phyloP scores from a whole-genome alignment of 2,797 vertebrate genomes.

The Pseudotriccus pelzelni region DNA sequence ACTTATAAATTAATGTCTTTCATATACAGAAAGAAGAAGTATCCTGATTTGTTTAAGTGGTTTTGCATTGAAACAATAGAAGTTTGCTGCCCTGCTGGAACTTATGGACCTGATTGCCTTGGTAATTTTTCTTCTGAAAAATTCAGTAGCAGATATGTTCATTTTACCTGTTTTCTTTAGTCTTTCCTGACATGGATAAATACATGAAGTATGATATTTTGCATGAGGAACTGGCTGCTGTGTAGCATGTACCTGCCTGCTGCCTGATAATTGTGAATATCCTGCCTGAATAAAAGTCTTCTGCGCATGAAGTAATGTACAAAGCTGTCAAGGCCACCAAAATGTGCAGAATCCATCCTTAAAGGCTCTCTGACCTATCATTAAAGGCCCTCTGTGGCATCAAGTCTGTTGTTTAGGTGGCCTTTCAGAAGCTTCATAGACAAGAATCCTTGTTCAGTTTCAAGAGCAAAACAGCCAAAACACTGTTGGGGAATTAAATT shows the following conservation, averaged over 20 bases:
- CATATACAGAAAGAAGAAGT: slow-evolving; percentile 84
- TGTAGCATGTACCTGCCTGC: background rate
- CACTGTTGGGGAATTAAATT: background rate
- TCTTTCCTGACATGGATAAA: background rate
- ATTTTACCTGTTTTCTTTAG: background rate
- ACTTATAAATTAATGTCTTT: background rate
- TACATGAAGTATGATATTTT: background rate
- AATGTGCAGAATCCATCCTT: background rate
- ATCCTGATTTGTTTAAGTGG: slow-evolving; percentile 93
- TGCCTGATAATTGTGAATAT: background rate
- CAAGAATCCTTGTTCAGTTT: background rate
- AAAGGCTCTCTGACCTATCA: background rate
- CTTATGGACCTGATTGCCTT: slow-evolving; percentile 88
- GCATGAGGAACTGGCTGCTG: background rate
- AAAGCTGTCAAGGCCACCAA: background rate
- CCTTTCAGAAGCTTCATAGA: background rate
- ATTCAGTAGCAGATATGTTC: background rate
- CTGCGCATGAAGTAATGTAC: background rate
- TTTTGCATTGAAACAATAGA: slow-evolving; percentile 90
- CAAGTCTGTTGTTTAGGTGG: background rate
- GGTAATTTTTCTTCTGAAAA: slow-evolving; percentile 74
- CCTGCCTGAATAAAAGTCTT: background rate
- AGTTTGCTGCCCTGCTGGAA: slow-evolving; percentile 90
- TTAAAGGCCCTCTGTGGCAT: background rate
- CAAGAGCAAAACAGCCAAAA: background rate